These are phyloP conservation scores for Caenorhabditis uteleia DNA, from an alignment of 2,888 invertebrate genomes.

Conservation along the genomic window DNA sequence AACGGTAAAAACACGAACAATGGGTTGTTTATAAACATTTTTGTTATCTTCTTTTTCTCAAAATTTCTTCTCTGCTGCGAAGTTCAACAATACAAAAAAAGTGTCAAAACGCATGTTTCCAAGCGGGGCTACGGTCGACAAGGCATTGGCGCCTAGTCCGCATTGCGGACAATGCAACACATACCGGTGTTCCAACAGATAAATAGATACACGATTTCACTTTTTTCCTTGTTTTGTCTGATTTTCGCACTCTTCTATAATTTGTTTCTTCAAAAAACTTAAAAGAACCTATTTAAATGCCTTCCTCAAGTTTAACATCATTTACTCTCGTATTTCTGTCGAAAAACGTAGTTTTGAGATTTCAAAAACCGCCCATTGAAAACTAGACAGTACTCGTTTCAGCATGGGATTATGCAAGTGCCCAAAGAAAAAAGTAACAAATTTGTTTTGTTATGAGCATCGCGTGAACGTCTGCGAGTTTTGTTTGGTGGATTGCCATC, in stretches of 20 bases:
- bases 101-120: too few species aligned
- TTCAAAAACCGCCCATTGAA: too few species aligned
- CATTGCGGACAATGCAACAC: slow-evolving; percentile 23
- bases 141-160: slow-evolving; percentile 13
- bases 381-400: too few species aligned
- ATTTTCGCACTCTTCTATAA: neutral
- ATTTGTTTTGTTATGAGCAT: slow-evolving; percentile 98
- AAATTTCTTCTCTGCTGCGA: too few species aligned
- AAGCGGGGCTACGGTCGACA: slow-evolving; percentile 23
- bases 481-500: slow-evolving; percentile 94
- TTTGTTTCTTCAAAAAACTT: neutral
- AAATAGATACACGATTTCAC: slow-evolving; percentile 18
- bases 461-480: slow-evolving; percentile 98
- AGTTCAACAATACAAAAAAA: too few species aligned
- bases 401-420: slow-evolving; percentile 97
- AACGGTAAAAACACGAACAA: too few species aligned
- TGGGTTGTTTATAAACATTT: too few species aligned
- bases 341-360: too few species aligned
- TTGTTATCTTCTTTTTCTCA: too few species aligned
- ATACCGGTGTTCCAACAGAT: slow-evolving; percentile 27
- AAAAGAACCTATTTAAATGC: too few species aligned
- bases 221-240: neutral
- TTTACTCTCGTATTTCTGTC: too few species aligned
- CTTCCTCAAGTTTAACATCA: too few species aligned
- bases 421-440: slow-evolving; percentile 93